Percentiles rank a stretch among this genome's conserved stretches.
Conservation (phyloP, 2,888 invertebrate genomes). For the Malacosoma neustria region DNA sequence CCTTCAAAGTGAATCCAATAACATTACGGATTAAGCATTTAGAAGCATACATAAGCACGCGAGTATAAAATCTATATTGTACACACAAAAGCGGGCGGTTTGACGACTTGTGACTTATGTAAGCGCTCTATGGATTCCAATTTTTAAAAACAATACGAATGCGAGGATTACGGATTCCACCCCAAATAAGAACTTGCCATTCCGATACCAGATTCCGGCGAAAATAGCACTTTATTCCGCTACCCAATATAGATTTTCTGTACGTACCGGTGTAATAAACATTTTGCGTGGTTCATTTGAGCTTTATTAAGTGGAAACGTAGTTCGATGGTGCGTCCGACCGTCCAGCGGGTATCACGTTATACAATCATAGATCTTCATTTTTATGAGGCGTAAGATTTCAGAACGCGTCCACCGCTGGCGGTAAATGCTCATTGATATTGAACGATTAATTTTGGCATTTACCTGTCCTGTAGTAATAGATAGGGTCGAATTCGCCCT, state of each 20-base stretch:
- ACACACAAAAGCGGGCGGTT: not conserved
- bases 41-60: too few species aligned
- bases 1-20: too few species aligned
- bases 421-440: conserved; percentile 13
- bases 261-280: conserved; percentile 39
- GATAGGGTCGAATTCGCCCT: conserved; percentile 5
- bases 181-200: conserved; percentile 1
- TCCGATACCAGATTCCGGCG: conserved; percentile 17
- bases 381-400: conserved; percentile 24
- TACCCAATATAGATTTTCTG: conserved; percentile 30
- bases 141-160: not conserved
- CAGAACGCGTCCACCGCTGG: conserved; percentile 9
- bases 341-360: conserved; percentile 15
- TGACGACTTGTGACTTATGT: not conserved
- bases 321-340: conserved; percentile 28
- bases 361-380: conserved; percentile 21
- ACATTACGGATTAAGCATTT: too few species aligned
- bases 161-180: not conserved
- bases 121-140: not conserved
- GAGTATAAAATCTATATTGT: not conserved
- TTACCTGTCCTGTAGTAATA: conserved; percentile 12
- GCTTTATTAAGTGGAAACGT: conserved; percentile 56
- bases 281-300: conserved; percentile 52
- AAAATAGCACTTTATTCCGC: conserved; percentile 25
- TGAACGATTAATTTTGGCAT: conserved; percentile 15